Base-by-base conservation (phyloP, 2,888 invertebrate genomes). In the Erebia palarica region DNA sequence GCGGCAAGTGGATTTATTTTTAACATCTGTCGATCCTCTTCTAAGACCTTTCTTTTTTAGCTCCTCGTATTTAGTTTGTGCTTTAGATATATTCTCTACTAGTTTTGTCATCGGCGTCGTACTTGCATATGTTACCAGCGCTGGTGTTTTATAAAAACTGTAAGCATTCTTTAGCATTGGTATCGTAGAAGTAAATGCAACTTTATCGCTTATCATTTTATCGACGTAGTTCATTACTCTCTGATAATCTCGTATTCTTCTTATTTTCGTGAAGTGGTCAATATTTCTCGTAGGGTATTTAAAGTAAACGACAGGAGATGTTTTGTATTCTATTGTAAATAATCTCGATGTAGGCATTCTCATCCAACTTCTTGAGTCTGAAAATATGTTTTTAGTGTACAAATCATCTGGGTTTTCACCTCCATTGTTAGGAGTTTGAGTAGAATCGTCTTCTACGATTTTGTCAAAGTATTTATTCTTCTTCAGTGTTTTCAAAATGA, bases 221-320 rank as follows among this genome's bases (percentile, higher is more conserved):
- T 90, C 85, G 2, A 91, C 81, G 75, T 89, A 90, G 65, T 86
- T 86, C 68, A 87, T 78, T n/a, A 89, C 83, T 77, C 87, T 83
- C 76, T 89, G 80, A 70, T 90, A 87, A 65, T 90, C 86, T 77
- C 86, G 86, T 47, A 87, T 84, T 78, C 91, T 89, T 75, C 86
- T 85, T 42, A 83, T 81, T 80, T 86, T 92, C 8, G 80, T 82
- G 16, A 91, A 86, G 71, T 88, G 88, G 14, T 94, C 92, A 4
- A 88, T 83, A 14, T 87, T 83, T 51, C 86, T 86, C 3, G 81
- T 81, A 27, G 86, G 82, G 65, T 77, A 83, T 78, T 83, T 87
- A 70, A 82, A 82, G 18, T 83, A 81, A 1, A 83, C 75, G 5
- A 87, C 77, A 0, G 89, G 87, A 1, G 85, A 82, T 5, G 85